Conservation (phyloP, 2,888 invertebrate species). For the Argyresthia albistria region DNA sequence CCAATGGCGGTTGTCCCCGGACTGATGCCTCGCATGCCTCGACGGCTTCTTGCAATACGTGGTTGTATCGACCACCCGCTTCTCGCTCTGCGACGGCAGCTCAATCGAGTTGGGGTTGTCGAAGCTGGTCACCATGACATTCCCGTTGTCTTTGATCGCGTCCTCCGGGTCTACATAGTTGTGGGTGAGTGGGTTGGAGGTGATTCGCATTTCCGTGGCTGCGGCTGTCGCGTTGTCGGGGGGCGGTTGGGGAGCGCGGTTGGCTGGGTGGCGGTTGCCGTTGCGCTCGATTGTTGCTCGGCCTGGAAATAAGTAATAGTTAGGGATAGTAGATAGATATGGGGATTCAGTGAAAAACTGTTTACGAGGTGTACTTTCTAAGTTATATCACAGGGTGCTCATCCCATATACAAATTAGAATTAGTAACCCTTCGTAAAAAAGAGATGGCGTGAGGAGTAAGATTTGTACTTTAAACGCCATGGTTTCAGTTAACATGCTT, state of each 20-base stretch:
- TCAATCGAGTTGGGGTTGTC: constrained; percentile 83
- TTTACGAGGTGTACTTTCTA: too few species aligned
- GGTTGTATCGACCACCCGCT: constrained; percentile 72
- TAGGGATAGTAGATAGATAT: too few species aligned
- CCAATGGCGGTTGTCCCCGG: constrained; percentile 56
- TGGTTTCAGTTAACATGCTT: too few species aligned
- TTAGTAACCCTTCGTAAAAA: too few species aligned
- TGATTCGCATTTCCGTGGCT: constrained; percentile 79
- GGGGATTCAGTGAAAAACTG: too few species aligned
- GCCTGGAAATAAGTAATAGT: constrained; percentile 50
- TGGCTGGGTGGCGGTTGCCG: constrained; percentile 54
- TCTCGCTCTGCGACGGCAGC: constrained; percentile 69
- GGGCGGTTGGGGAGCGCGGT: constrained; percentile 34
- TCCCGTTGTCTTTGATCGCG: constrained; percentile 64
- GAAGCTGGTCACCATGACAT: constrained; percentile 77
- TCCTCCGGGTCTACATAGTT: constrained; percentile 80
- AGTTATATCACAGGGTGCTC: too few species aligned
- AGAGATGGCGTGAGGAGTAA: too few species aligned
- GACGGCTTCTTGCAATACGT: constrained; percentile 80
- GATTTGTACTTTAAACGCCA: too few species aligned
- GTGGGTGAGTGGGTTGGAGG: constrained; percentile 81
- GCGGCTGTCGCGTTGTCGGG: constrained; percentile 32
- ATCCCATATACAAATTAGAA: too few species aligned
- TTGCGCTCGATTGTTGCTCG: constrained; percentile 75
- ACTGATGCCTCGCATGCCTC: constrained; percentile 42